These are phyloP conservation scores for Sphaeramia orbicularis DNA, from an alignment of 2,797 vertebrate genomes.

Conservation along the genomic window DNA sequence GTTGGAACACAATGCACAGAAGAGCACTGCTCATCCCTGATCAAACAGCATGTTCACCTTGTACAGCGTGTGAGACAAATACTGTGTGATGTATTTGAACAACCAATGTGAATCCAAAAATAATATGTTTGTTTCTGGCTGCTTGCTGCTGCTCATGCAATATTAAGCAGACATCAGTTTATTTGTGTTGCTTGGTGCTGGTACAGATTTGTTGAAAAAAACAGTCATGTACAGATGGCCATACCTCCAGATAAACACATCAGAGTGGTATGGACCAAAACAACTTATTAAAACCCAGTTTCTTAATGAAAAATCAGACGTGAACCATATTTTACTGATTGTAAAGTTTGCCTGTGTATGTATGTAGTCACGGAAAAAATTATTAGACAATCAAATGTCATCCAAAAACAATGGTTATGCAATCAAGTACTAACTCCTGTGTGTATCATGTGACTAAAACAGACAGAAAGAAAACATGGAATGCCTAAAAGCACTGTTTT, in stretches of 20 bases:
- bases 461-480: too few relatives aligned
- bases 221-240: background rate
- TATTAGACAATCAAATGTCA: too few relatives aligned
- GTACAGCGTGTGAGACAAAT: slow-evolving; percentile 19
- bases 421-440: too few relatives aligned
- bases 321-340: too few relatives aligned
- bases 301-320: too few relatives aligned
- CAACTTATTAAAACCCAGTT: too few relatives aligned
- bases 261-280: too few relatives aligned
- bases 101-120: slow-evolving; percentile 31
- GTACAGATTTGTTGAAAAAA: slow-evolving; percentile 19
- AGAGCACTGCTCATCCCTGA: slow-evolving; percentile 28
- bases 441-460: too few relatives aligned
- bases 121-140: slow-evolving; percentile 37
- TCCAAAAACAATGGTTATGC: too few relatives aligned
- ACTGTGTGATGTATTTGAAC: slow-evolving; percentile 12
- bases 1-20: slow-evolving; percentile 10
- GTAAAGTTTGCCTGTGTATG: too few relatives aligned
- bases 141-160: slow-evolving; percentile 38
- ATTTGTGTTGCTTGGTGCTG: slow-evolving; percentile 19
- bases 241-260: background rate
- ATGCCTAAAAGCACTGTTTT: too few relatives aligned
- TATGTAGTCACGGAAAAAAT: too few relatives aligned
- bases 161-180: slow-evolving; percentile 55
- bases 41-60: slow-evolving; percentile 42